A percentile compares a stretch with the other conserved stretches of the same genome.
These are phyloP conservation scores for Peromyscus attwateri DNA, from an alignment of 2,797 vertebrate genomes.

Conservation along the genomic window DNA sequence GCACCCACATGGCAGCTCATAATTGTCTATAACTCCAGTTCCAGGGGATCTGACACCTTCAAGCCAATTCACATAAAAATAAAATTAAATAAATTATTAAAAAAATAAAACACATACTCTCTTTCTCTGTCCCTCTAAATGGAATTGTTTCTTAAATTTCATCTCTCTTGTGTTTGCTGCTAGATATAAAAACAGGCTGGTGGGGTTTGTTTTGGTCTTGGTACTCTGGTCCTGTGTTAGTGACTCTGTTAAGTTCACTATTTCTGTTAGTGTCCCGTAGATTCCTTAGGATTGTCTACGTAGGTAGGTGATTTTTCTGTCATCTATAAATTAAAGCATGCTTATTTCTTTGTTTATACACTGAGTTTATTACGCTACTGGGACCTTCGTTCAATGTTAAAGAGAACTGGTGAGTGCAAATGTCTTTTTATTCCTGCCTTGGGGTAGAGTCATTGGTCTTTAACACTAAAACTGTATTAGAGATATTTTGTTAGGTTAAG, in stretches of 20 bases:
- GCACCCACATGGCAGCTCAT: no score
- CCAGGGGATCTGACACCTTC: no score
- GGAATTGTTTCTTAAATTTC: constrained; percentile 9
- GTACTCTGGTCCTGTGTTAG: background rate
- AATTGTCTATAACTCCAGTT: no score
- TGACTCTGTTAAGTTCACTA: background rate
- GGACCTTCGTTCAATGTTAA: background rate
- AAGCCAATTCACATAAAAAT: no score
- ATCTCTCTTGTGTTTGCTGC: background rate
- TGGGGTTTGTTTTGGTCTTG: background rate
- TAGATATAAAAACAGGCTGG: background rate
- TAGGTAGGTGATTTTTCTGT: background rate
- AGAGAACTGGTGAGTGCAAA: background rate
- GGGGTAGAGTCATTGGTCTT: background rate
- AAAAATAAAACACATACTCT: background rate
- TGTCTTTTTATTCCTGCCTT: background rate
- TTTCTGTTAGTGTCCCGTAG: background rate
- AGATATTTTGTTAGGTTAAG: background rate
- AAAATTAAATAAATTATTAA: no score
- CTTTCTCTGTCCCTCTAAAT: background rate
- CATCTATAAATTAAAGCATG: background rate
- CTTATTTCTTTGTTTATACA: background rate
- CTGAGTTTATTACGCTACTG: background rate
- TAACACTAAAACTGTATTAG: background rate
- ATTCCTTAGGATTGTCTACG: background rate